Evolutionary conservation across 2,797 vertebrate genomes (phyloP).

Genomic region (Gephyroberyx darwinii): DNA sequence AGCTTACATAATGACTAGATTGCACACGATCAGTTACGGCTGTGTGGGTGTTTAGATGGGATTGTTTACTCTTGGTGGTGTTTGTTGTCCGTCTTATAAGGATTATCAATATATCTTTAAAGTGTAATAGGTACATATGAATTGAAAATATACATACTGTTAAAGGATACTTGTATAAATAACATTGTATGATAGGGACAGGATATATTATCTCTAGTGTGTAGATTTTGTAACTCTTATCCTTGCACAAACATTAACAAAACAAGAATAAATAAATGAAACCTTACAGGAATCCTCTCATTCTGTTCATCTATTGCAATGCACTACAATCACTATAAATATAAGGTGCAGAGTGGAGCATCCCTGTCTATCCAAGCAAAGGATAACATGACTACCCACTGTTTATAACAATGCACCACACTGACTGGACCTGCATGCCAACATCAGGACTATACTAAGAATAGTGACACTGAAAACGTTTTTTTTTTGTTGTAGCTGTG

Average conservation of each 20-base stretch:
- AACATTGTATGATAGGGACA: conserved; percentile 79
- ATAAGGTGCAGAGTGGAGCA: too few species aligned
- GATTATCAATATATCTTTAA: conserved; percentile 72
- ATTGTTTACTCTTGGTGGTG: conserved; percentile 68
- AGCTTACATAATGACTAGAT: conserved; percentile 59
- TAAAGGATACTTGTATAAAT: conserved; percentile 77
- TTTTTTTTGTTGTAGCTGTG: background rate
- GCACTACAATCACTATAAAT: too few species aligned
- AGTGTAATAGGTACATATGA: conserved; percentile 70
- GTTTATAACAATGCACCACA: conserved; percentile 2
- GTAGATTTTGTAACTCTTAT: conserved; percentile 80
- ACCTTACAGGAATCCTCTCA: conserved; percentile 35
- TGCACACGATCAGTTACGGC: conserved; percentile 47
- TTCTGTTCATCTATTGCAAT: background rate
- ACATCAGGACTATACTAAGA: background rate
- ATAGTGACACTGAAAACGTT: background rate
- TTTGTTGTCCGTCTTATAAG: conserved; percentile 64
- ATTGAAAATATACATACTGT: conserved; percentile 70
- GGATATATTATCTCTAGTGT: conserved; percentile 79
- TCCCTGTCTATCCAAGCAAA: too few species aligned
- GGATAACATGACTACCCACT: too few species aligned
- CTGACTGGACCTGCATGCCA: background rate
- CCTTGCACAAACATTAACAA: conserved; percentile 78
- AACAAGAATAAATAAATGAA: conserved; percentile 73
- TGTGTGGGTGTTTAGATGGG: conserved; percentile 61